Conservation (phyloP, 30 jellyfish, hydroid and myxozoan genomes). For the Pseudorhiza aurosa region DNA sequence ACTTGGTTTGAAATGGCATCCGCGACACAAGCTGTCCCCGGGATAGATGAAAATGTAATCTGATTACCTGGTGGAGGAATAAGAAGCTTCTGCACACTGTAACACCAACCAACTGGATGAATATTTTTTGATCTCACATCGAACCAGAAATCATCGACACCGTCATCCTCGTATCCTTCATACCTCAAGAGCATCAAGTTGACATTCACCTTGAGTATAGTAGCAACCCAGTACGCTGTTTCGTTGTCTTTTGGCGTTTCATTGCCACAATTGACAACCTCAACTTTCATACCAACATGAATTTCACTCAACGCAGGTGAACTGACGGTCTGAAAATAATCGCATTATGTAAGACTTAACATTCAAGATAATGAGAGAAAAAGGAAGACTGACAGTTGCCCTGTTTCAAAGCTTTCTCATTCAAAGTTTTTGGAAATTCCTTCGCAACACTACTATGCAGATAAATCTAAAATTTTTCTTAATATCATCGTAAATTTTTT, state of each 20-base stretch:
- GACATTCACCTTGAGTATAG: conserved; percentile 73
- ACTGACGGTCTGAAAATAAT: conserved; percentile 51
- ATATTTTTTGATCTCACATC: conserved; percentile 89
- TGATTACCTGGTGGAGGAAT: conserved; percentile 94
- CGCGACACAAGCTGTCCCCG: too few relatives aligned
- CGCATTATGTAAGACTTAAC: background rate
- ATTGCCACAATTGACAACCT: conserved; percentile 88
- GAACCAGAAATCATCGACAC: conserved; percentile 85
- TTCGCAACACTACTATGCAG: too few relatives aligned
- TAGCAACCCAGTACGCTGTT: conserved; percentile 90
- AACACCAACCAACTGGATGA: conserved; percentile 98
- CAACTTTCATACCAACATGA: conserved; percentile 95
- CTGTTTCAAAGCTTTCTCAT: too few relatives aligned
- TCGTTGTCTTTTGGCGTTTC: conserved; percentile 84
- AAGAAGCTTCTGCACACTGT: conserved; percentile 81
- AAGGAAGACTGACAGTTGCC: too few relatives aligned
- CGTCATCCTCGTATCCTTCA: conserved; percentile 80
- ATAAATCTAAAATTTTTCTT: too few relatives aligned
- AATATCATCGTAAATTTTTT: too few relatives aligned
- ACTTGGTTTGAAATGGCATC: too few relatives aligned
- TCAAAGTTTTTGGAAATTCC: too few relatives aligned
- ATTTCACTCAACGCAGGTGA: conserved; percentile 84
- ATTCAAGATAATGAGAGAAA: too few relatives aligned
- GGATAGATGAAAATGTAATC: too few relatives aligned
- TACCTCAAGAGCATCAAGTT: conserved; percentile 89